Evolutionary conservation across 2,797 vertebrate genomes (phyloP).

Genomic region (Denticeps clupeoides): DNA sequence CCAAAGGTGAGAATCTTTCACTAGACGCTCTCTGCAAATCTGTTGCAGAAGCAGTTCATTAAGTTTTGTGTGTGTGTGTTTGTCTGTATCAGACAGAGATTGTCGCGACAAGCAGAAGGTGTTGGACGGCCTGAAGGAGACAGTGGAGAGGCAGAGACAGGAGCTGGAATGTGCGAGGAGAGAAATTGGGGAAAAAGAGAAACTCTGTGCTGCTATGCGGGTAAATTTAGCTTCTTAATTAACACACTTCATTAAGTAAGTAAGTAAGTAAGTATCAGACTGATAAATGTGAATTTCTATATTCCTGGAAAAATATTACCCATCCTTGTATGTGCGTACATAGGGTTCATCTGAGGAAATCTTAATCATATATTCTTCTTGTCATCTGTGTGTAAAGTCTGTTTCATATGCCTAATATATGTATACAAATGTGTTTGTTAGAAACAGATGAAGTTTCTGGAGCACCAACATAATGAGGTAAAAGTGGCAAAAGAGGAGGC

Average conservation of each 20-base stretch:
- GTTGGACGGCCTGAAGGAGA: conserved; percentile 66
- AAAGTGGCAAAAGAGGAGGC: conserved; percentile 77
- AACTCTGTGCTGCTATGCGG: conserved; percentile 76
- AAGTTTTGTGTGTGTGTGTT: not conserved
- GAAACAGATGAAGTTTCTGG: conserved; percentile 90
- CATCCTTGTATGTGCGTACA: not conserved
- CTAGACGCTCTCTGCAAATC: not conserved
- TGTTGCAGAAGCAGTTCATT: not conserved
- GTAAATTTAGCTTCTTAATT: too few species aligned
- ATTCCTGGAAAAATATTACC: too few species aligned
- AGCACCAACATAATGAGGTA: conserved; percentile 71
- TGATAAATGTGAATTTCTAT: too few species aligned
- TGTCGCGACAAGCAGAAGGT: conserved; percentile 67
- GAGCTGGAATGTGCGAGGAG: conserved; percentile 70
- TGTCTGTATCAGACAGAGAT: conserved; percentile 65
- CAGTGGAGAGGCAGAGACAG: conserved; percentile 69
- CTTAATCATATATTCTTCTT: not conserved
- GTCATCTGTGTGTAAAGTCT: too few species aligned
- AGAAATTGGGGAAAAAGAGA: conserved; percentile 69
- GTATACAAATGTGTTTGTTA: conserved; percentile 40
- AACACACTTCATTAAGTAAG: too few species aligned
- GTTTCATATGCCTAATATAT: too few species aligned
- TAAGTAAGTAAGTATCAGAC: too few species aligned
- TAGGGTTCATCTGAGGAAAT: not conserved
- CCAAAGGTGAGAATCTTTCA: conserved; percentile 64